Base-by-base conservation (phyloP, 1,140 invertebrate species). In the Zaprionus ornatus region DNA sequence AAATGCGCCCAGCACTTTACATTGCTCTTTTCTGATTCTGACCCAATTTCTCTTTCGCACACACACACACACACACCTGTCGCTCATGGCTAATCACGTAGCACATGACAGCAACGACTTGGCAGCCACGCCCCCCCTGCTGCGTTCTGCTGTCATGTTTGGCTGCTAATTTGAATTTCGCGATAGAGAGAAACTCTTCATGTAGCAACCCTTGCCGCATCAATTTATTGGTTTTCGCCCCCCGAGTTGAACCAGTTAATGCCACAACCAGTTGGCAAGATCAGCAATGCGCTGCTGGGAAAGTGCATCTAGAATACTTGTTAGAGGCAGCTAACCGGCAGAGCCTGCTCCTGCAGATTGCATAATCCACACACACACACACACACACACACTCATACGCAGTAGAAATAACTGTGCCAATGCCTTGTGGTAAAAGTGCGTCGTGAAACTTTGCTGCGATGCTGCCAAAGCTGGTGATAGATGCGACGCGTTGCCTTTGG, bases 361-460 rank as follows among this genome's bases (percentile, higher is more conserved):
- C 82, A 87, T 86, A 76, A 86, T 70, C 45, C 19, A 13, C 19
- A 50, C 45, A 48, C 17, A 48, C 3, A 15, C 35, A 1, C 35
- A 15, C 37, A 40, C 5, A 40, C 37, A 23, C 45, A 23, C 40
- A 48, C 45, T 4, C 3, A 48, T n/a, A 4, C 45, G 12, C 19
- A 13, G 6, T n/a, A 45, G 40, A 50, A 48, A 40, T 64, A 62
- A 69, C 62, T 54, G 40, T 61, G 75, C 71, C 57, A 67, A 37
- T 59, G 74, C 60, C 15, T 9, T 10, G 63, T 55, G 61, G 78
- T 79, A 87, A 87, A 86, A 86, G 83, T 86, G 83, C 82, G 82
- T 86, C 37, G 77, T 54, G 61, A 67, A 74, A 77, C 54, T 59
- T 32, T 32, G 29, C 29, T 29, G 27, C 27, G 27, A 1, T 57